Base-by-base conservation (phyloP, 2,113 vertebrate species). In the Pachycephala philippinensis region DNA sequence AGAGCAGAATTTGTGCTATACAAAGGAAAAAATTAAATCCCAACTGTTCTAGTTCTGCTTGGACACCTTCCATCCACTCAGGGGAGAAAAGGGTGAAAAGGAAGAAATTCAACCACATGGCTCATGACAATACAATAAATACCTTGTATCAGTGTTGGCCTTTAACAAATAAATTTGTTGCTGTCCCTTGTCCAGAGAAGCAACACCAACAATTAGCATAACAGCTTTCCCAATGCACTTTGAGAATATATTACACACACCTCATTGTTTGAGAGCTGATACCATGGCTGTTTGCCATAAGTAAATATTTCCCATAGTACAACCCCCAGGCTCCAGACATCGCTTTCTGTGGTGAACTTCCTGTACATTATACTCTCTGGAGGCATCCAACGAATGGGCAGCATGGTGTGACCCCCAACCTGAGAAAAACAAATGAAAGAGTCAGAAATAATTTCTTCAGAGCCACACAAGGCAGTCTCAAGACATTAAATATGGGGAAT, bases 331-430 rank as follows among this genome's bases (percentile, higher is more conserved):
- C 99, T 99, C 99, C 99, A 99, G 53, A 99, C 99, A 18, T 99
- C 99, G 0, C 99, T 99, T 97, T 99, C 99, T 2, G 99, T 99
- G 94, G 99, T 99, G 98, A 99, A 99, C 96, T 99, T 99, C 97
- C 99, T 98, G 95, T 99, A 99, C 99, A 99, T 99, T 97, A 99
- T 99, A 97, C 99, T 99, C 96, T 99, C 99, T 31, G 99, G 99
- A 74, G 99, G 99, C 99, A 99, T 99, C 99, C 99, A 99, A 65
- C 99, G 99, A 84, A 99, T 99, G 35, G 99, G 99, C 90, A 99
- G 96, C 99, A 99, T 99, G 37, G 99, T 99, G 96, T 99, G 99
- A 75, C 99, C 99, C 22, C 99, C 99, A 26, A 99, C 99, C 99
- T 99, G 86, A 71, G 26, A 66, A 64, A 64, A 90, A 93, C 28